A percentile compares a stretch with the other conserved stretches of the same genome.
Evolutionary conservation across 1,140 invertebrate species (phyloP).

Genomic region (Nautilus pompilius): DNA sequence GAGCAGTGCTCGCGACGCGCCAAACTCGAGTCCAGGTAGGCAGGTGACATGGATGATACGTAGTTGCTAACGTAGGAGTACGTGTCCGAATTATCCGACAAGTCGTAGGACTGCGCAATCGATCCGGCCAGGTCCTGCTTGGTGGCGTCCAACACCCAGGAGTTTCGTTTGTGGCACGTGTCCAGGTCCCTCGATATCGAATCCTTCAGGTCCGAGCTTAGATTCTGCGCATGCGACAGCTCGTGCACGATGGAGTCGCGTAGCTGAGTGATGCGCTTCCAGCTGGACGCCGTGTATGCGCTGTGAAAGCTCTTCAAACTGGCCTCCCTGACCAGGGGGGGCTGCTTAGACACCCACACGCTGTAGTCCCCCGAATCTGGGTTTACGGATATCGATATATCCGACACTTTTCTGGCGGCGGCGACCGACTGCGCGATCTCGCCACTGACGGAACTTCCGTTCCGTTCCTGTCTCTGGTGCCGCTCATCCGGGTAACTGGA

Average conservation of each 20-base stretch:
- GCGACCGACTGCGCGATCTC: neutral
- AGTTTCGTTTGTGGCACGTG: conserved; percentile 2
- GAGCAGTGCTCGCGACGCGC: conserved; percentile 1
- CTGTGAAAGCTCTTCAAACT: conserved; percentile 5
- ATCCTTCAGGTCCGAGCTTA: conserved; percentile 16
- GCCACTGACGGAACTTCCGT: neutral
- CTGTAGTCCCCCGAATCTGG: neutral
- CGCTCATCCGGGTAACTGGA: conserved; percentile 4
- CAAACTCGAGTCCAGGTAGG: conserved; percentile 5
- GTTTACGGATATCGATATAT: neutral
- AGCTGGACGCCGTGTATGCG: conserved; percentile 3
- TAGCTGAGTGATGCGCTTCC: conserved; percentile 5
- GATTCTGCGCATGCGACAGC: conserved; percentile 11
- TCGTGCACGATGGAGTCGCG: conserved; percentile 18
- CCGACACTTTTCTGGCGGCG: neutral
- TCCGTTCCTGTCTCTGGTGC: too few species aligned
- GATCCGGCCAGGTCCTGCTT: conserved; percentile 31
- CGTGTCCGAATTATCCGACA: conserved; percentile 26
- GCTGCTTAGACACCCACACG: neutral
- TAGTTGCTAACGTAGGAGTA: conserved; percentile 31
- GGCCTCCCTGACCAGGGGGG: too few species aligned
- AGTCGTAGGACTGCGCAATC: conserved; percentile 29
- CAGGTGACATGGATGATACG: conserved; percentile 8
- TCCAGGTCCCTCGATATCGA: conserved; percentile 22
- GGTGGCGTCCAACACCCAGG: conserved; percentile 16